Conservation (phyloP, 2,888 invertebrate genomes). For the Pemphredon lugubris region DNA sequence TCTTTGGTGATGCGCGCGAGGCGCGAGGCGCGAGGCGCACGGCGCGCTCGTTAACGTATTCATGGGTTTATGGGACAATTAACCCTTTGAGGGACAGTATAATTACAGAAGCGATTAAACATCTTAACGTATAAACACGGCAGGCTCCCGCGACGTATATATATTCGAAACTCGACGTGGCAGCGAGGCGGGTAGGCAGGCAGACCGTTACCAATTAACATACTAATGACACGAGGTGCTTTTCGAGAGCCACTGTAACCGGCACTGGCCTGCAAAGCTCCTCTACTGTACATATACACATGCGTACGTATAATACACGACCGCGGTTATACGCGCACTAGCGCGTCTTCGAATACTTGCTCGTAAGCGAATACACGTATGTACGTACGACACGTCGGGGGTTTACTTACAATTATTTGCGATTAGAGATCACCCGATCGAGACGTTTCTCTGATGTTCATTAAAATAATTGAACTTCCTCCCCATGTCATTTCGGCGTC, state of each 20-base stretch:
- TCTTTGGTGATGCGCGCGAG: slow-evolving; percentile 62
- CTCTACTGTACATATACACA: slow-evolving; percentile 8
- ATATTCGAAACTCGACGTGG: slow-evolving; percentile 73
- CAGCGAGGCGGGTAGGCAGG: slow-evolving; percentile 66
- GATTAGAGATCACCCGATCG: slow-evolving; percentile 49
- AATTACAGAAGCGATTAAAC: slow-evolving; percentile 81
- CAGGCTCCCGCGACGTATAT: slow-evolving; percentile 54
- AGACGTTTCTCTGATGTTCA: slow-evolving; percentile 32
- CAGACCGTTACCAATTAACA: slow-evolving; percentile 77
- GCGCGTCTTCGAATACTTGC: background rate
- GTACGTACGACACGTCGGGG: background rate
- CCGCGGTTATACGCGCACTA: slow-evolving; percentile 1
- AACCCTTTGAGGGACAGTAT: slow-evolving; percentile 81
- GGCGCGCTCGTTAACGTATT: slow-evolving; percentile 79
- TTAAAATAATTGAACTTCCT: slow-evolving; percentile 52
- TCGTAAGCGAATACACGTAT: slow-evolving; percentile 1
- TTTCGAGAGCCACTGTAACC: slow-evolving; percentile 69
- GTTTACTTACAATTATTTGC: slow-evolving; percentile 43
- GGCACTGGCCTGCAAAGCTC: slow-evolving; percentile 49
- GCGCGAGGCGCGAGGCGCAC: slow-evolving; percentile 63
- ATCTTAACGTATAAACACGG: slow-evolving; percentile 80
- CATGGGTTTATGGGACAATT: slow-evolving; percentile 80
- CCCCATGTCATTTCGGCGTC: slow-evolving; percentile 1
- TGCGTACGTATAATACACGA: background rate
- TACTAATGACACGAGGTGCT: slow-evolving; percentile 77